Percentiles rank a stretch among this genome's conserved stretches.
phyloP scores from a whole-genome alignment of 2,888 invertebrate species.

The Choreutis nemorana region DNA sequence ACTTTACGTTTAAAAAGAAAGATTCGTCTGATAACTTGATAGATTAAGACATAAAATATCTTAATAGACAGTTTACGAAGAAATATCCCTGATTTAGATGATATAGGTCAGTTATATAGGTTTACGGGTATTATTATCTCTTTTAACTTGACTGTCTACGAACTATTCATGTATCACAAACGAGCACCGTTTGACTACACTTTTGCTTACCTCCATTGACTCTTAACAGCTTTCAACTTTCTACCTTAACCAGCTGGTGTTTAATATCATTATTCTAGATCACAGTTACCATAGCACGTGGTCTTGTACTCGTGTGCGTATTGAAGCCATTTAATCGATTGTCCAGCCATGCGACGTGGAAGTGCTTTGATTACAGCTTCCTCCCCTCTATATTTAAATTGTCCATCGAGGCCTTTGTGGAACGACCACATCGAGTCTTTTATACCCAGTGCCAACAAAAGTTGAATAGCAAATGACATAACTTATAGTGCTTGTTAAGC shows the following conservation, averaged over 20 bases:
- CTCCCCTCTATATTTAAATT: slow-evolving; percentile 51
- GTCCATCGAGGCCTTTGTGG: slow-evolving; percentile 24
- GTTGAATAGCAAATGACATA: slow-evolving; percentile 18
- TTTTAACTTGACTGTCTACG: no score
- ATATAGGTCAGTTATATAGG: no score
- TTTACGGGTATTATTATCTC: no score
- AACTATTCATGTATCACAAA: no score
- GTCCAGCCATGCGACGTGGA: slow-evolving; percentile 46
- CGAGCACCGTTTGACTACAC: slow-evolving; percentile 16
- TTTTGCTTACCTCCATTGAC: slow-evolving; percentile 10
- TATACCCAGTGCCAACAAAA: no score
- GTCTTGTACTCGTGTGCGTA: slow-evolving; percentile 19
- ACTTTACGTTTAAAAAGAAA: no score
- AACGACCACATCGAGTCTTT: slow-evolving; percentile 18
- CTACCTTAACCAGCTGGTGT: slow-evolving; percentile 2
- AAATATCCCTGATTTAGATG: no score
- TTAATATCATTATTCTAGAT: slow-evolving; percentile 2
- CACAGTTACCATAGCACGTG: slow-evolving; percentile 12
- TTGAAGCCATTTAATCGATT: slow-evolving; percentile 44
- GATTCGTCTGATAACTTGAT: no score
- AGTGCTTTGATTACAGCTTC: slow-evolving; percentile 56
- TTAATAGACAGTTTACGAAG: no score
- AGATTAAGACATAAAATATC: no score
- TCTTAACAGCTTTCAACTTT: slow-evolving; percentile 14
- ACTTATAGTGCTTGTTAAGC: no score